A percentile compares a stretch with the other conserved stretches of the same genome.
Evolutionary conservation across 2,888 invertebrate genomes (phyloP).

Genomic region (Campoletis raptor): DNA sequence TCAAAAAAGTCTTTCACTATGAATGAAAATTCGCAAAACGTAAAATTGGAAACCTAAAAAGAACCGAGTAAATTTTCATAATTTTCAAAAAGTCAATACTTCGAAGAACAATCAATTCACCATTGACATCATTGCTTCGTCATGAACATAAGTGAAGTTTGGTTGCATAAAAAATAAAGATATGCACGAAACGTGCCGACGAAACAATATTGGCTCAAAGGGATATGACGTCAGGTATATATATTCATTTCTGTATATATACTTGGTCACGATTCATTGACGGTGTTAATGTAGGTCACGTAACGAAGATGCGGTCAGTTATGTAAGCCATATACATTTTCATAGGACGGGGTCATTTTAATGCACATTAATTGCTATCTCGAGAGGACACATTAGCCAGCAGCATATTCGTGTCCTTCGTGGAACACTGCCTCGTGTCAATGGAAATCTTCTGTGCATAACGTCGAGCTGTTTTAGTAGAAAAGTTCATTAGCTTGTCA

Average conservation of each 20-base stretch:
- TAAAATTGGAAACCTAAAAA: background rate
- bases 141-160: background rate
- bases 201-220: conserved; percentile 51
- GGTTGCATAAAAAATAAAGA: conserved; percentile 12
- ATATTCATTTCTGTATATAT: background rate
- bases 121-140: background rate
- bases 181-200: conserved; percentile 29
- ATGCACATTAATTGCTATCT: conserved; percentile 63
- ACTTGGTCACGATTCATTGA: conserved; percentile 60
- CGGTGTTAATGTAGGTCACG: conserved; percentile 65
- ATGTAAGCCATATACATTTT: conserved; percentile 39
- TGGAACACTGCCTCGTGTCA: conserved; percentile 49
- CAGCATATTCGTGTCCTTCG: conserved; percentile 27
- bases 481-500: background rate
- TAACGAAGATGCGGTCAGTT: conserved; percentile 59
- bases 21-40: background rate
- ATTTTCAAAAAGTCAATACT: background rate
- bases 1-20: background rate
- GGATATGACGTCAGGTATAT: conserved; percentile 58
- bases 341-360: conserved; percentile 50
- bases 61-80: background rate
- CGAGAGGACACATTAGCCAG: conserved; percentile 45
- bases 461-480: conserved; percentile 7
- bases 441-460: conserved; percentile 15
- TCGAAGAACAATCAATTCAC: conserved; percentile 4